Base-by-base conservation (phyloP, 2,888 invertebrate genomes). In the Leistus spinibarbis region DNA sequence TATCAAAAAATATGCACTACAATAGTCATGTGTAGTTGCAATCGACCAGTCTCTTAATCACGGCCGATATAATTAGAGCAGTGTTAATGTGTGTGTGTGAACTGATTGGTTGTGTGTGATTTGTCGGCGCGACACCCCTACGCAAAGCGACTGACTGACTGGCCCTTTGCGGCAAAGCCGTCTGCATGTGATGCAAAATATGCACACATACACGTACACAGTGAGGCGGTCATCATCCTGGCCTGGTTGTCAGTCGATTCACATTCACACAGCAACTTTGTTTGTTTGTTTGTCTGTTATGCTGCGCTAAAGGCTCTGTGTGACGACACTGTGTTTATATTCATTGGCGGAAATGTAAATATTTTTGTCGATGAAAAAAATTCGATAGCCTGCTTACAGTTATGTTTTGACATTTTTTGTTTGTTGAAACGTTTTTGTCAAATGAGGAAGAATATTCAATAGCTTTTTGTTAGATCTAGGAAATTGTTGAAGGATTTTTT, bases 1-100 rank as follows among this genome's bases (percentile, higher is more conserved):
- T 69, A 69, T 57, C 62, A 63, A 65, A 76, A 69, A 76, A 40
- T 40, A 40, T 13, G 40, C 40, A 82, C 82, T 82, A 82, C 82
- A 82, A 83, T 83, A 82, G 83, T 83, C 82, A 81, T 81, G 80
- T 82, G 82, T 81, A 81, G 76, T 77, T 67, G 72, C 57, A 75
- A 80, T 79, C 80, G 80, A 77, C 82, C 82, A 82, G 80, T 78
- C 77, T 69, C 66, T 74, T 79, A 76, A 64, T 75, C 76, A 69
- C 66, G 17, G 40, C 7, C 22, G 19, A 24, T 23, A 40, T 40
- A 40, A 40, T 40, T 40, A 40, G 40, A 10, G 1, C 3, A 69
- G 74, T 70, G 5, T 54, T 24, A n/a, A 54, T 19, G 2, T 70
- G 69, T 76, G 69, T 69, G 72, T 65, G 20, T 40, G 73, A 78